Percentiles rank a stretch among this genome's conserved stretches.
These are phyloP conservation scores for Paralichthys olivaceus DNA, from an alignment of 2,113 vertebrate genomes.

Conservation along the genomic window DNA sequence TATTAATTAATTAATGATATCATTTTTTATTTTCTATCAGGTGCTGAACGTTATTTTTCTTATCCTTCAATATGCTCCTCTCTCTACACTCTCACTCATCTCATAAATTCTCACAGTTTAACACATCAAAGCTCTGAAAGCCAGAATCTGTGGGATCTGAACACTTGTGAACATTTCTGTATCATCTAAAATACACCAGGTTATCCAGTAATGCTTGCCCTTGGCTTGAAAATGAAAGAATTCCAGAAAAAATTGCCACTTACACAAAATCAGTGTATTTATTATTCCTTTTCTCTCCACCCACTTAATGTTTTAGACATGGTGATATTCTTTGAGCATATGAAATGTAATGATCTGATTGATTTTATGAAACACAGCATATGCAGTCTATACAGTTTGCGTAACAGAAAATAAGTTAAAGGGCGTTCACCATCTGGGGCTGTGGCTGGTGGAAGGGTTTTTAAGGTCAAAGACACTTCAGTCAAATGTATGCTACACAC, in stretches of 20 bases:
- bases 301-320: neutral
- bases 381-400: neutral
- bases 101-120: neutral
- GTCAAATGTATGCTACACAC: too few relatives aligned
- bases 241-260: neutral
- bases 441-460: neutral
- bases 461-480: neutral
- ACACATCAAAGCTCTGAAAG: neutral
- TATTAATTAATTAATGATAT: too few relatives aligned
- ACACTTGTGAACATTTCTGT: neutral
- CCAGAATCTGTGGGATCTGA: neutral
- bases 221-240: neutral
- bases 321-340: neutral
- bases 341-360: neutral
- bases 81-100: neutral
- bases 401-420: neutral
- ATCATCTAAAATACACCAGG: too few relatives aligned
- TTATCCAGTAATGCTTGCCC: neutral
- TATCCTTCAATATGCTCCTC: neutral
- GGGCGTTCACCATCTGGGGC: neutral
- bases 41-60: too few relatives aligned
- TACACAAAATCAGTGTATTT: neutral
- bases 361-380: neutral
- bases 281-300: neutral
- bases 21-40: too few relatives aligned